Evolutionary conservation across 1,140 invertebrate species (phyloP).

Genomic region (Zaprionus kolodkinae): DNA sequence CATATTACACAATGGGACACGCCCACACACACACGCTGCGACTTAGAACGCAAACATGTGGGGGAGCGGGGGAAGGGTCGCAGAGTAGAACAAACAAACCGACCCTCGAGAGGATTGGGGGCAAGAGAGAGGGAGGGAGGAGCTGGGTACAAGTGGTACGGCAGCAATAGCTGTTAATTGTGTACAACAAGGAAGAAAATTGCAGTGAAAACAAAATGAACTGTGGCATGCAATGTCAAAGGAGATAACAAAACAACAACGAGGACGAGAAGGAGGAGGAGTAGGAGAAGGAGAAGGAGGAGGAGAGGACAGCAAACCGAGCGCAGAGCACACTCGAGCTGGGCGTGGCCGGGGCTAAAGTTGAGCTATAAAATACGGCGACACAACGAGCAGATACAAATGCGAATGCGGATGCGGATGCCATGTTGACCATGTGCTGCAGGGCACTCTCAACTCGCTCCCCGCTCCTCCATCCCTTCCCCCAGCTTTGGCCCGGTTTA

Average conservation of each 20-base stretch:
- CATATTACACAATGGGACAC: constrained; percentile 69
- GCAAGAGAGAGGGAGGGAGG: neutral
- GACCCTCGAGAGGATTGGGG: neutral
- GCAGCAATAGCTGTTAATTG: constrained; percentile 73
- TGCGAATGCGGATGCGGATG: constrained; percentile 6
- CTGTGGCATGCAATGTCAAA: constrained; percentile 68
- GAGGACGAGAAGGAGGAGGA: neutral
- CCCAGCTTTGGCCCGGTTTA: neutral
- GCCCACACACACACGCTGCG: constrained; percentile 35
- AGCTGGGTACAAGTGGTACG: constrained; percentile 12
- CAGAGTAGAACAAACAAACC: constrained; percentile 19
- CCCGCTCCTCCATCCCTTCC: neutral
- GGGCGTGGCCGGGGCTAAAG: constrained; percentile 45
- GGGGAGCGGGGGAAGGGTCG: no score
- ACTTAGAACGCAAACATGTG: constrained; percentile 55
- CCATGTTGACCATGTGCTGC: constrained; percentile 29
- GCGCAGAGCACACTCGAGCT: constrained; percentile 6
- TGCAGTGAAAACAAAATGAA: constrained; percentile 79
- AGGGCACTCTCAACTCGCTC: constrained; percentile 7
- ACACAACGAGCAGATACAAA: constrained; percentile 57
- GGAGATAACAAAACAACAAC: constrained; percentile 36
- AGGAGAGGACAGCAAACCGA: no score
- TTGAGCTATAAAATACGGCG: constrained; percentile 69
- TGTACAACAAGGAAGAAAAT: constrained; percentile 80
- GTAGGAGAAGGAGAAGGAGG: neutral